These are phyloP conservation scores for Dichetophora obliterata DNA, from an alignment of 2,888 invertebrate species.

Conservation along the genomic window DNA sequence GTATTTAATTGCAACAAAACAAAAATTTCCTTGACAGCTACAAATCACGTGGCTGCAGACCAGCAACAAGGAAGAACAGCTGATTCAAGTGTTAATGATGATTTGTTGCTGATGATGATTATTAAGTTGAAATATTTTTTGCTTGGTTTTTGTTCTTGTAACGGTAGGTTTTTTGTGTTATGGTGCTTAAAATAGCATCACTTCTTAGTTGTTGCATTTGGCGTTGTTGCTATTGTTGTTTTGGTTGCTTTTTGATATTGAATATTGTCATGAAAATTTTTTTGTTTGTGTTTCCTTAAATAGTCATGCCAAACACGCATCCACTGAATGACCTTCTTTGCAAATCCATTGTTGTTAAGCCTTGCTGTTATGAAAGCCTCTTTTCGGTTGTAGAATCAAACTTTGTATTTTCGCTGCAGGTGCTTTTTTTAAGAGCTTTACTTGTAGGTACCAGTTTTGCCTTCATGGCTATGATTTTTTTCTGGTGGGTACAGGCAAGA, in stretches of 20 bases:
- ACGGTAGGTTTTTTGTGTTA: neutral
- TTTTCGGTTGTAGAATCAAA: too few relatives aligned
- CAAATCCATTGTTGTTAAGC: neutral
- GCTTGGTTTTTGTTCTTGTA: neutral
- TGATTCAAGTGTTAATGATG: slow-evolving; percentile 9
- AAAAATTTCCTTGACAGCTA: neutral
- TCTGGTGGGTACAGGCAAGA: too few relatives aligned
- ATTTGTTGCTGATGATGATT: too few relatives aligned
- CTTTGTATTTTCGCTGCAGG: too few relatives aligned
- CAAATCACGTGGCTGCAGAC: neutral
- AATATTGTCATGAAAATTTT: neutral
- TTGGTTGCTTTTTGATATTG: neutral
- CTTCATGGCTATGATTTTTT: too few relatives aligned
- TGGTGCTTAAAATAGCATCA: neutral
- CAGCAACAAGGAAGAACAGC: neutral
- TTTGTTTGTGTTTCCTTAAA: neutral
- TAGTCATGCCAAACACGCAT: neutral
- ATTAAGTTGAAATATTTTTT: neutral
- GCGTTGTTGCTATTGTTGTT: slow-evolving; percentile 8
- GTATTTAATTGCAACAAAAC: neutral
- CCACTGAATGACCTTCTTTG: neutral
- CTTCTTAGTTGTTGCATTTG: neutral
- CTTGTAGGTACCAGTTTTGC: too few relatives aligned
- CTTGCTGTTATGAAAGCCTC: too few relatives aligned
- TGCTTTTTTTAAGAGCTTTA: too few relatives aligned